Conservation (phyloP, 2,797 vertebrate genomes). For the Malacoraja senta region DNA sequence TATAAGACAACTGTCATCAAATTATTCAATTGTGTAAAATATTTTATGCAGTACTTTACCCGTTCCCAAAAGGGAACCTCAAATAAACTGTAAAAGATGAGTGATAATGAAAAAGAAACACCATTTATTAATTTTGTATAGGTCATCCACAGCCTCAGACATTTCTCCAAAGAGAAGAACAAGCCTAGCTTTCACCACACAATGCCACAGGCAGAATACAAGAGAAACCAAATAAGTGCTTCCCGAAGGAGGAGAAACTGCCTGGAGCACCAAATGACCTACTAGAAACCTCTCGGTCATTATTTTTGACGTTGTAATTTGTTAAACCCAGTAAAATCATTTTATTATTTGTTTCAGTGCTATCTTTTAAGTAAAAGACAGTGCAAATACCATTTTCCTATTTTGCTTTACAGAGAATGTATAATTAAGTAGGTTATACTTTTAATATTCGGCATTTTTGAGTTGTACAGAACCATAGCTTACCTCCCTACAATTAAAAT, state of each 20-base stretch:
- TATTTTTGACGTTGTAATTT: slow-evolving; percentile 70
- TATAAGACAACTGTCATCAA: not conserved
- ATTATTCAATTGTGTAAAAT: not conserved
- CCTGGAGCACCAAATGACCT: slow-evolving; percentile 77
- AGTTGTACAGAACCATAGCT: not conserved
- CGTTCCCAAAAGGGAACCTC: slow-evolving; percentile 44
- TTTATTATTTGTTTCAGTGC: slow-evolving; percentile 29
- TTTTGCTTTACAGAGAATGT: not conserved
- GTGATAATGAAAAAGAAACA: slow-evolving; percentile 56
- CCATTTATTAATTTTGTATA: slow-evolving; percentile 61
- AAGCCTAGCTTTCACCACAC: slow-evolving; percentile 70
- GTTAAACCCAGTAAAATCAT: slow-evolving; percentile 64
- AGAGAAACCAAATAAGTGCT: slow-evolving; percentile 81
- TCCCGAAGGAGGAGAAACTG: slow-evolving; percentile 70
- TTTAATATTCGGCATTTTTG: slow-evolving; percentile 16
- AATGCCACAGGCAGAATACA: slow-evolving; percentile 71
- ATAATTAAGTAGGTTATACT: slow-evolving; percentile 3
- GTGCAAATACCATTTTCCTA: not conserved
- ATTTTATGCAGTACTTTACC: not conserved
- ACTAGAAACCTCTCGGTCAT: slow-evolving; percentile 59
- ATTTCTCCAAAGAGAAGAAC: slow-evolving; percentile 67
- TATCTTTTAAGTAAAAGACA: slow-evolving; percentile 30
- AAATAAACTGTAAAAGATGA: slow-evolving; percentile 49
- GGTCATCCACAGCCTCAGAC: slow-evolving; percentile 51
- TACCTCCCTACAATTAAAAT: not conserved